Evolutionary conservation across 92 coral and sea anemone species (phyloP), one percentile per base, ranked within the genome.

Genomic region (Anthopleura xanthogrammica): DNA sequence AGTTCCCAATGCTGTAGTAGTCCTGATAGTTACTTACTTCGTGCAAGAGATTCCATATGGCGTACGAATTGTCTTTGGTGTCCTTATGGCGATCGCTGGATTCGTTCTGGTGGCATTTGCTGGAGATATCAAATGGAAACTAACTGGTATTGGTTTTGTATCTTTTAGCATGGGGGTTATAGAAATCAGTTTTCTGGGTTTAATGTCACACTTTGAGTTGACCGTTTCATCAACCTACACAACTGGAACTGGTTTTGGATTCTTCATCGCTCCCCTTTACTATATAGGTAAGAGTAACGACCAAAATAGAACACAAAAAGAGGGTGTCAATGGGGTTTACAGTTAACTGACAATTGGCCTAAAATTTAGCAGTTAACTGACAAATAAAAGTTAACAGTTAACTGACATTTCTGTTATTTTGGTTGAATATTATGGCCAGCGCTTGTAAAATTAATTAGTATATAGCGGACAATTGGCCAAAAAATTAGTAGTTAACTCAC

Each of bases 231-330:
- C 70, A 11, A 16, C 14, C 7, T 82, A 52, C 56, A 22, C 85
- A 8, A 9, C 85, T 13, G 85, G 85, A 13, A 52, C 68, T n/a
- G 85, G 85, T 55, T 55, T 55, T 4, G 85, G 78, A 12, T 50
- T 43, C 16, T 22, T 74, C 7, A 20, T 72, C 23, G 68, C 62
- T 9, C 79, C 78, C 29, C 41, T 82, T 13, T 82, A 70, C 54
- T 82, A 71, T 19, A 72, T 65, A 82, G 85, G 85, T 82, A 71
- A 50, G 54, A 40, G 22, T 24, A 3, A 39, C 56, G 23, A 5
- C 7, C 23, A 7, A 5, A 60, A 19, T 17, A 60, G 17, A 60
- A 60, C 62, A 2, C 62, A 4, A 57, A 14, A 14, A 16, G 13
- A 29, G 36, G 36, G 36, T 29, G 36, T 29, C 36, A 29, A 29